Base-by-base conservation (phyloP, 2,113 vertebrate species). In the Platycercus adscitus region DNA sequence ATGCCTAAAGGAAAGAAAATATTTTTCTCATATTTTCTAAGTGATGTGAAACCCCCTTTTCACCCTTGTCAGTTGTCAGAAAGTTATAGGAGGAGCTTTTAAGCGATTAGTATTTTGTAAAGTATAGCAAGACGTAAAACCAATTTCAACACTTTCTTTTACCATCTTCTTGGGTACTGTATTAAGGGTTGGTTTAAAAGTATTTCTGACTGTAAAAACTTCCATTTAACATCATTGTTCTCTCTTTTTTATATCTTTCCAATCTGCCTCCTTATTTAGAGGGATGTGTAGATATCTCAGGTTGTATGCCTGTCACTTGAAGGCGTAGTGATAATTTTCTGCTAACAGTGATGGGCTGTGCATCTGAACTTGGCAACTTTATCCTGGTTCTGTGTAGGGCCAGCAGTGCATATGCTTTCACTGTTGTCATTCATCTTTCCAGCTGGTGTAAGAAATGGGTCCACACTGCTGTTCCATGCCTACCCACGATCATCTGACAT, bases 201-300 rank as follows among this genome's bases (percentile, higher is more conserved):
- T 72, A 92, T 84, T 95, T 93, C 56, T 76, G 72, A 86, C 65
- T 92, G 66, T 89, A 77, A 92, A 92, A 73, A 84, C 72, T 84
- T 91, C 81, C 75, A 80, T 86, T 92, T 77, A 85, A 49, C 53
- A 63, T 75, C 11, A 70, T 23, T 66, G 39, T 76, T 93, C 37
- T 84, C 28, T 49, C 31, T 60, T 81, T 95, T 90, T 56, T 39
- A 17, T 65, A 46, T 26, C 69, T 86, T 88, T 86, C 72, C 79
- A 81, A 77, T 77, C 47, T 94, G 53, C 77, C 73, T 91, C 37
- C 44, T 92, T 49, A 71, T 63, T 69, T 69, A 69, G 75, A 71
- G 61, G 49, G 41, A 26, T 72, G 65, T 53, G 41, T 41, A 84
- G 80, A 75, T 76, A 52, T 71, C 77, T 81, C 73, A 73, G 78